phyloP scores from a whole-genome alignment of 2,797 vertebrate genomes.

The Thunnus albacares region DNA sequence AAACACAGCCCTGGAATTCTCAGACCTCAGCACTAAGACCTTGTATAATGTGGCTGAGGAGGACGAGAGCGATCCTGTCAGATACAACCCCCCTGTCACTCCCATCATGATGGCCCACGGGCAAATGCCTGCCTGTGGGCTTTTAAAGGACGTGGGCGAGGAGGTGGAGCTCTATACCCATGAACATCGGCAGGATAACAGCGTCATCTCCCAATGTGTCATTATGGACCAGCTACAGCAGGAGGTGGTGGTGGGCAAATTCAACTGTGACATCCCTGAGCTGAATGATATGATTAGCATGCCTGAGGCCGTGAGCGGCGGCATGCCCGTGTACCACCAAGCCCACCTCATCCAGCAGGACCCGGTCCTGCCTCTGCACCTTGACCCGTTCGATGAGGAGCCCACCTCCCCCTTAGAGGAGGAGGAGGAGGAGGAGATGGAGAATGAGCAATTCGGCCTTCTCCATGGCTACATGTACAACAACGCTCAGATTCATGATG shows the following conservation, averaged over 20 bases:
- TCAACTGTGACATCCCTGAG: conserved; percentile 82
- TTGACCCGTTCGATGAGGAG: conserved; percentile 85
- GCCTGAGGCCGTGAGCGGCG: conserved; percentile 76
- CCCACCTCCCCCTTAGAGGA: conserved; percentile 75
- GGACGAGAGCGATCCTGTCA: conserved; percentile 85
- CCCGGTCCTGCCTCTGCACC: conserved; percentile 85
- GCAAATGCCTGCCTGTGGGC: conserved; percentile 75
- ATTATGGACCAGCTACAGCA: conserved; percentile 88
- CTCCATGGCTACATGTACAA: conserved; percentile 93
- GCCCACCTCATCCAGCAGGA: conserved; percentile 83
- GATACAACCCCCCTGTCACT: conserved; percentile 88
- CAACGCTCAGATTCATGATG: conserved; percentile 88
- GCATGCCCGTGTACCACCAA: conserved; percentile 84
- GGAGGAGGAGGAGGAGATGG: conserved; percentile 78
- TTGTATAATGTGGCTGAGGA: conserved; percentile 95
- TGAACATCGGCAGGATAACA: conserved; percentile 81
- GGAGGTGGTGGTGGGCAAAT: conserved; percentile 76
- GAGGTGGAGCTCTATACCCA: conserved; percentile 88
- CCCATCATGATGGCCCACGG: conserved; percentile 89
- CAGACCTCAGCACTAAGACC: conserved; percentile 95
- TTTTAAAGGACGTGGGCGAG: conserved; percentile 60
- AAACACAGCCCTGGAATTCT: conserved; percentile 91
- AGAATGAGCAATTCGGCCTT: conserved; percentile 92
- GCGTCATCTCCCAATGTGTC: conserved; percentile 78
- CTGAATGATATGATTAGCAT: conserved; percentile 81